Evolutionary conservation across 2,888 invertebrate species (phyloP).

Genomic region (Notodonta ziczac): DNA sequence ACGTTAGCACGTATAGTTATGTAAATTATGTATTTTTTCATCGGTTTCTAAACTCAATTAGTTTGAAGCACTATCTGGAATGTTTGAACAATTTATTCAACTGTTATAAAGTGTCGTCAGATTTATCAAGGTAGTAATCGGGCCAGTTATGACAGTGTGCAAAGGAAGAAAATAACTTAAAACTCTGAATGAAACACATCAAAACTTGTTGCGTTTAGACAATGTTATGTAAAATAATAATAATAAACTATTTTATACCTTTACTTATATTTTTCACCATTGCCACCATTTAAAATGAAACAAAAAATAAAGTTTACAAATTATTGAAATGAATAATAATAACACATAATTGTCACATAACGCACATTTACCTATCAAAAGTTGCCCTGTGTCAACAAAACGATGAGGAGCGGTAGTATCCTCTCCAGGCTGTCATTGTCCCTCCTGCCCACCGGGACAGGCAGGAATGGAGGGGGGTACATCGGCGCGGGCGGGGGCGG

Average conservation of each 20-base stretch:
- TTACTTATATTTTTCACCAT: no score
- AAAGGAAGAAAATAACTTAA: no score
- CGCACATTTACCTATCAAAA: not conserved
- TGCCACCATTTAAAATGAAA: no score
- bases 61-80: not conserved
- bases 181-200: no score
- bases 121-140: no score
- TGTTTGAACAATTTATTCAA: not conserved
- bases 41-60: slow-evolving; percentile 11
- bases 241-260: no score
- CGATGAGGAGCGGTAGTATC: slow-evolving; percentile 23
- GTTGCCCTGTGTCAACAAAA: slow-evolving; percentile 6
- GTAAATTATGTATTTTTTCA: slow-evolving; percentile 24
- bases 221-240: no score
- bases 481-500: slow-evolving; percentile 16
- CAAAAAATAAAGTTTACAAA: no score
- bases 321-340: no score
- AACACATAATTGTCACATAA: no score
- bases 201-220: no score
- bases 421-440: slow-evolving; percentile 17
- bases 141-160: no score
- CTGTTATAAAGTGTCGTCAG: not conserved
- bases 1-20: slow-evolving; percentile 42
- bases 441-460: slow-evolving; percentile 13
- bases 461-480: slow-evolving; percentile 17